Conservation (phyloP, 2,797 vertebrate species). For the Monodelphis domestica region DNA sequence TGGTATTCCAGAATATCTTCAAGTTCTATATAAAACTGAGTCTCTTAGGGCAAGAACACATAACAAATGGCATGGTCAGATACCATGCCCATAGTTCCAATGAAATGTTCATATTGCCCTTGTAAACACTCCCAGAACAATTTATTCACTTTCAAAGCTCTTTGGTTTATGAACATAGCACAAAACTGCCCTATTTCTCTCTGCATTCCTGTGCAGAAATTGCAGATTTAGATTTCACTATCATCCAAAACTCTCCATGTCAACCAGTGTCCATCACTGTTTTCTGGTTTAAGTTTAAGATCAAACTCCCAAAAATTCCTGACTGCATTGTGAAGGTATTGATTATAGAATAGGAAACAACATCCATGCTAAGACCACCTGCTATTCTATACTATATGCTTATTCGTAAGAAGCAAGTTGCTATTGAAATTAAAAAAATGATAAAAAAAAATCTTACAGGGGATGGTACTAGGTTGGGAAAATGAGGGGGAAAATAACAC, state of each 20-base stretch:
- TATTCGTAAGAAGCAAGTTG: background rate
- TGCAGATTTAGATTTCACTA: background rate
- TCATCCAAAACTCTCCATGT: background rate
- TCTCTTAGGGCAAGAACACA: background rate
- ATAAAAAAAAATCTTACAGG: background rate
- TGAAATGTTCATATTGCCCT: background rate
- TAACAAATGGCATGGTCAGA: background rate
- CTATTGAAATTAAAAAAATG: background rate
- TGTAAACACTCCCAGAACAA: background rate
- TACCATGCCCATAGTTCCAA: background rate
- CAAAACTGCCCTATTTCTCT: background rate
- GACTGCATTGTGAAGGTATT: background rate
- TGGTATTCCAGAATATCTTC: background rate
- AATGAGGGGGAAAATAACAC: background rate
- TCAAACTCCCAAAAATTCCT: background rate
- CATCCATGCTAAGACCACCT: background rate
- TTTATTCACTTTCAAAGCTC: background rate
- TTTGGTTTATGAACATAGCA: background rate
- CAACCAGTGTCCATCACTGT: background rate
- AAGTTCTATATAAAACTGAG: background rate
- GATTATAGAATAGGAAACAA: background rate
- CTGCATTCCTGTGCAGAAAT: background rate
- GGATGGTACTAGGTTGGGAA: background rate
- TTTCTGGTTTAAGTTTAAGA: background rate
- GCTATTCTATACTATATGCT: background rate